A percentile compares a stretch with the other conserved stretches of the same genome.
phyloP scores from a whole-genome alignment of 2,113 vertebrate genomes.

The Nothocercus julius region DNA sequence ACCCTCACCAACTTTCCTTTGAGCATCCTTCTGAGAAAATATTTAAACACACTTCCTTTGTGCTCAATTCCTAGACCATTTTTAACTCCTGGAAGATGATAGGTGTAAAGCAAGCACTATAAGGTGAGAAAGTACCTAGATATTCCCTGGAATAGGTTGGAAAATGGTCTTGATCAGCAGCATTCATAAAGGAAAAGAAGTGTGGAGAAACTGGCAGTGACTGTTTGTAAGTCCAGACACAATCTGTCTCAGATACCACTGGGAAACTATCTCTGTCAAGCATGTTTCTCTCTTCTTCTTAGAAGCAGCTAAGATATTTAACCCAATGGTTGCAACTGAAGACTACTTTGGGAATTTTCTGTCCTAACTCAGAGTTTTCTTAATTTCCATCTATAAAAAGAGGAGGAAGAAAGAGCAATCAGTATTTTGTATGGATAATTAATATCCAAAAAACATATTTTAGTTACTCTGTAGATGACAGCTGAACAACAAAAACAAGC shows the following conservation, averaged over 20 bases:
- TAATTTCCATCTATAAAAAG: background rate
- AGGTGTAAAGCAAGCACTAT: background rate
- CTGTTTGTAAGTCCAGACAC: background rate
- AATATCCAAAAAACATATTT: background rate
- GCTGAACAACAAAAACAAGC: background rate
- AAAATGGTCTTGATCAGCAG: background rate
- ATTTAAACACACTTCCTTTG: background rate
- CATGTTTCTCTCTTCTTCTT: background rate
- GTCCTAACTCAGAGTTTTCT: background rate
- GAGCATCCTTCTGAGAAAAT: background rate
- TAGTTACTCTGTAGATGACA: background rate
- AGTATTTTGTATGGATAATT: background rate
- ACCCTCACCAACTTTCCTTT: background rate
- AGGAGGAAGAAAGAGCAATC: background rate
- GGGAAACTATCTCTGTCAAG: background rate
- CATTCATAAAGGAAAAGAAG: background rate
- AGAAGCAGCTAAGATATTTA: rapidly evolving
- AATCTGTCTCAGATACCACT: background rate
- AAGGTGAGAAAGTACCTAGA: background rate
- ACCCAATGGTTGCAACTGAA: background rate
- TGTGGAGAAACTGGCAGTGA: background rate
- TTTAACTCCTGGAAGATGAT: background rate
- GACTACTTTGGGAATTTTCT: background rate
- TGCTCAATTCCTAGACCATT: background rate
- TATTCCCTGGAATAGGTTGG: background rate